Evolutionary conservation across 2,797 vertebrate genomes (phyloP).

Genomic region (Semaprochilodus insignis): DNA sequence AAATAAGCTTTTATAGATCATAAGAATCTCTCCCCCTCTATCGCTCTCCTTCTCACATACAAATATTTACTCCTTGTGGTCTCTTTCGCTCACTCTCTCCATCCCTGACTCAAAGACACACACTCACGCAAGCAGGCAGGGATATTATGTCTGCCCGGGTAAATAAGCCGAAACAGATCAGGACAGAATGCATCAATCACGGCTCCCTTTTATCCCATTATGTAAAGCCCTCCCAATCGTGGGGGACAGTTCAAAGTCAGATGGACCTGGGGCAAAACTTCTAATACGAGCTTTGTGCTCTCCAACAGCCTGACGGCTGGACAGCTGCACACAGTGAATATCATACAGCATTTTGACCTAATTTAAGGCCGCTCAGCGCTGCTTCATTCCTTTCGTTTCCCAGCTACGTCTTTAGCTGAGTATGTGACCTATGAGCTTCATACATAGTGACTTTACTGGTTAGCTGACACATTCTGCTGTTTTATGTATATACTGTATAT

Average conservation of each 20-base stretch:
- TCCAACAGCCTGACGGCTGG: constrained; percentile 5
- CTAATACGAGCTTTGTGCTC: constrained; percentile 46
- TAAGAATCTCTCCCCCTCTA: constrained; percentile 12
- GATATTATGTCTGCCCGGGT: constrained; percentile 52
- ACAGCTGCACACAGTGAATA: not conserved
- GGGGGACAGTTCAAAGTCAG: constrained; percentile 67
- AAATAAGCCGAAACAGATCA: constrained; percentile 66
- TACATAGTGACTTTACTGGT: not conserved
- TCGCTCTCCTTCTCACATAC: not conserved
- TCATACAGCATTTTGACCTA: not conserved
- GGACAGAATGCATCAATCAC: constrained; percentile 70
- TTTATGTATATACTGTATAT: not conserved
- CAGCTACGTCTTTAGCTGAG: not conserved
- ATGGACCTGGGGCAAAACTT: constrained; percentile 48
- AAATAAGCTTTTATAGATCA: constrained; percentile 16
- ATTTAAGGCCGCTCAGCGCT: not conserved
- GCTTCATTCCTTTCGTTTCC: not conserved
- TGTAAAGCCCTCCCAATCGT: constrained; percentile 54
- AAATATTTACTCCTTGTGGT: constrained; percentile 24
- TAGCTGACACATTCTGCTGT: not conserved
- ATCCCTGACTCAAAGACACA: constrained; percentile 38
- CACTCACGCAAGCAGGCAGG: constrained; percentile 13
- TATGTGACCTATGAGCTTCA: not conserved
- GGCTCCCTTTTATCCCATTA: constrained; percentile 62
- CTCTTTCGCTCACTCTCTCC: constrained; percentile 26